These are phyloP conservation scores for Heliconius aoede DNA, from an alignment of 2,888 invertebrate genomes.

Conservation along the genomic window DNA sequence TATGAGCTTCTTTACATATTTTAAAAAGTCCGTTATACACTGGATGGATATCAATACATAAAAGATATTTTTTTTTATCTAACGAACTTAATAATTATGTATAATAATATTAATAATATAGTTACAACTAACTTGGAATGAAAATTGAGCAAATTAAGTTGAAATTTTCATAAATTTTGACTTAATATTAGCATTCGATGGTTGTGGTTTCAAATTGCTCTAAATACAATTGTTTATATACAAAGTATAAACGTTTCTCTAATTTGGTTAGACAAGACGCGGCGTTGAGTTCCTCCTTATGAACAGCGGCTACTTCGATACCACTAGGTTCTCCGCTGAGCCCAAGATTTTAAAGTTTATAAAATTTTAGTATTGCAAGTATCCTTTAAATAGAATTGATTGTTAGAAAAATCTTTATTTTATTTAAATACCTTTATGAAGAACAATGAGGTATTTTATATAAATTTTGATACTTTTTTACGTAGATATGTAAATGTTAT, in stretches of 20 bases:
- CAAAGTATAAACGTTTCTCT: background rate
- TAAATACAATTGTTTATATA: background rate
- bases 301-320: background rate
- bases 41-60: background rate
- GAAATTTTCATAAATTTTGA: background rate
- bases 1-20: constrained; percentile 46
- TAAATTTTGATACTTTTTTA: too few relatives aligned
- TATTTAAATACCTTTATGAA: background rate
- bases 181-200: background rate
- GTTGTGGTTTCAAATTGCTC: background rate
- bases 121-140: background rate
- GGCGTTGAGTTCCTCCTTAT: background rate
- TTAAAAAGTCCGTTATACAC: constrained; percentile 38
- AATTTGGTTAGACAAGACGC: background rate
- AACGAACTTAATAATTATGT: background rate
- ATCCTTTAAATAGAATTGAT: background rate
- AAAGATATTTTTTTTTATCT: background rate
- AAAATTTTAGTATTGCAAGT: background rate
- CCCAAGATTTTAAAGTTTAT: background rate
- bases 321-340: background rate
- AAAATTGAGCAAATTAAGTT: constrained; percentile 1
- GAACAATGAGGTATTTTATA: constrained; percentile 19
- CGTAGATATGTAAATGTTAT: too few relatives aligned
- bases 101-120: background rate
- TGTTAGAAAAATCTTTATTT: background rate